Base-by-base conservation (phyloP, 2,888 invertebrate genomes). In the Thera britannica region DNA sequence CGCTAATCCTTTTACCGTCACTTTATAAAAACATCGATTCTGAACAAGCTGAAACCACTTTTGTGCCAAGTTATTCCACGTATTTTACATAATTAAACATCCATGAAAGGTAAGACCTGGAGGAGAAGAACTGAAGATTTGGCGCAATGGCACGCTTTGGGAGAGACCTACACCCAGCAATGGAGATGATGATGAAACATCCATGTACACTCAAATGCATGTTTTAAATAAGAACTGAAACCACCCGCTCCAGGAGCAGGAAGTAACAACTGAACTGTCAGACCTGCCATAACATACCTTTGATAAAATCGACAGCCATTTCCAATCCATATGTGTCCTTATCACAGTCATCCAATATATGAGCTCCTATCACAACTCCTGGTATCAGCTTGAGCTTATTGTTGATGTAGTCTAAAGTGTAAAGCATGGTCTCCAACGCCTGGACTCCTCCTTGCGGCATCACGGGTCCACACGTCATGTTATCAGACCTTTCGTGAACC, bases 281-380 rank as follows among this genome's bases (percentile, higher is more conserved):
- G 41, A 7, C 5, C 41, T 7, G 4, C 1, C 6, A 63, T 11
- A 49, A 58, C 71, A 59, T 92, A 98, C 98, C 98, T 96, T 98
- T 98, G 72, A 98, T 98, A 87, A 98, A 98, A 90, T 98, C 98
- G 12, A 98, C 97, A 12, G 98, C 98, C 96, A 98, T 98, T 87
- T 98, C 98, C 75, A 98, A 93, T 0, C 98, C 98, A 82, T 98
- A 98, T 0, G 98, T 98, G 86, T 98, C 98, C 90, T 98, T 97
- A 93, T 98, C 98, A 88, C 98, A 98, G 89, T 98, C 98, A 84
- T 98, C 98, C 72, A 98, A 94, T 62, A 98, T 96, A 83, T 98
- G 97, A 8, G 98, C 98, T 49, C 98, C 98, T 9, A 98, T 90
- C 4, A 94, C 95, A 62, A 98, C 96, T 62, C 97, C 97, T 0